Conservation (phyloP, 1,140 invertebrate species). For the Theocolax elegans region DNA sequence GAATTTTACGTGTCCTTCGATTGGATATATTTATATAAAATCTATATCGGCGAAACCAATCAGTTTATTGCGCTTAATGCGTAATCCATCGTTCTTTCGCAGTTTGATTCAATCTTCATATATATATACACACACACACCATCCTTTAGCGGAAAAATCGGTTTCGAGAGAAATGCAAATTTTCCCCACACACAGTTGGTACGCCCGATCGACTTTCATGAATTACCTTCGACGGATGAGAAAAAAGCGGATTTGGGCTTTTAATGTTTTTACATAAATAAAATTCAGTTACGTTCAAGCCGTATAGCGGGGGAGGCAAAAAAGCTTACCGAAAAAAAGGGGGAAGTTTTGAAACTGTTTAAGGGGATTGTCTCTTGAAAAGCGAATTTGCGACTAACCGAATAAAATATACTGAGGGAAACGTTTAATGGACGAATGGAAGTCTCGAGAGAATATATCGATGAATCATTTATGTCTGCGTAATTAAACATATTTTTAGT, state of each 20-base stretch:
- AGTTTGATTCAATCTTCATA: background rate
- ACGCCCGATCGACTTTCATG: background rate
- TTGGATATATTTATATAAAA: too few relatives aligned
- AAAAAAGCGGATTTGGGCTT: slow-evolving; percentile 5
- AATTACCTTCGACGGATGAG: slow-evolving; percentile 2
- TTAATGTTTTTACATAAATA: slow-evolving; percentile 38
- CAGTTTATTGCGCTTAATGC: too few relatives aligned
- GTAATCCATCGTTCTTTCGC: too few relatives aligned
- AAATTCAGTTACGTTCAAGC: slow-evolving; percentile 1
- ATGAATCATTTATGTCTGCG: too few relatives aligned
- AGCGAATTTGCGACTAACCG: background rate
- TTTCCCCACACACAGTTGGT: background rate
- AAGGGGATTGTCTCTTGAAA: slow-evolving; percentile 9
- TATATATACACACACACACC: too few relatives aligned
- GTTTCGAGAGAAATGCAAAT: slow-evolving; percentile 18
- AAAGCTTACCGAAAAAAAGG: slow-evolving; percentile 15
- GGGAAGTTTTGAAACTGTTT: slow-evolving; percentile 1
- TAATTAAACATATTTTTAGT: too few relatives aligned
- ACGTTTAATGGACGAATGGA: background rate
- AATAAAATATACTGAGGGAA: background rate
- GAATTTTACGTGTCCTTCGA: too few relatives aligned
- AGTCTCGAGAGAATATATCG: too few relatives aligned
- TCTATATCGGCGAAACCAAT: too few relatives aligned
- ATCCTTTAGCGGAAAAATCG: slow-evolving; percentile 3
- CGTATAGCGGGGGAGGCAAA: background rate